Evolutionary conservation across 2,113 vertebrate species (phyloP).

Genomic region (Triplophysa tibetana): DNA sequence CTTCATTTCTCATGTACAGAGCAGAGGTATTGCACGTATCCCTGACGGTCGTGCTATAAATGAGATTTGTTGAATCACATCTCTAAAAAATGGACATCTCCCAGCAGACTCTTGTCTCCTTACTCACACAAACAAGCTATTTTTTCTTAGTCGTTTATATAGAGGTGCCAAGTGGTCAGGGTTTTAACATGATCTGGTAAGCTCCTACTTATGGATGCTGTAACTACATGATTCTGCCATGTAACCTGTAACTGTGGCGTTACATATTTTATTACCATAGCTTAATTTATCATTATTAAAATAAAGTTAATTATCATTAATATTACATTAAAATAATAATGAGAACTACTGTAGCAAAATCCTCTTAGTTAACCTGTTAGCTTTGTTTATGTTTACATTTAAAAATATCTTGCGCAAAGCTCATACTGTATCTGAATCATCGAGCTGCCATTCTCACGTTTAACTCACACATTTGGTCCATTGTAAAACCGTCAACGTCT

Average conservation of each 20-base stretch:
- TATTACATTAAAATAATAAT: too few relatives aligned
- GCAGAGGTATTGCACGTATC: constrained; percentile 30
- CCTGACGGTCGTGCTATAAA: constrained; percentile 39
- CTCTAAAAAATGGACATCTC: constrained; percentile 42
- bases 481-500: constrained; percentile 49
- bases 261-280: too few relatives aligned
- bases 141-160: constrained; percentile 14
- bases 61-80: constrained; percentile 58
- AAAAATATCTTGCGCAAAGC: background rate
- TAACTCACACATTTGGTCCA: constrained; percentile 1
- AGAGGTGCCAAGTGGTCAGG: background rate
- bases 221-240: too few relatives aligned
- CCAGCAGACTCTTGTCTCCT: constrained; percentile 13
- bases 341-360: too few relatives aligned
- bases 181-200: too few relatives aligned
- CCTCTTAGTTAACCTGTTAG: too few relatives aligned
- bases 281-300: too few relatives aligned
- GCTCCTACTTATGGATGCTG: too few relatives aligned
- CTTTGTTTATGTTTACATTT: too few relatives aligned
- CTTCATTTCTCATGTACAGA: constrained; percentile 46
- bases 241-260: too few relatives aligned
- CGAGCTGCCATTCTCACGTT: background rate
- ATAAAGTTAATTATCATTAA: too few relatives aligned
- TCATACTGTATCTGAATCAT: background rate
- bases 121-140: constrained; percentile 23